Evolutionary conservation across 2,888 invertebrate genomes (phyloP).

Genomic region (Crematogaster levior): DNA sequence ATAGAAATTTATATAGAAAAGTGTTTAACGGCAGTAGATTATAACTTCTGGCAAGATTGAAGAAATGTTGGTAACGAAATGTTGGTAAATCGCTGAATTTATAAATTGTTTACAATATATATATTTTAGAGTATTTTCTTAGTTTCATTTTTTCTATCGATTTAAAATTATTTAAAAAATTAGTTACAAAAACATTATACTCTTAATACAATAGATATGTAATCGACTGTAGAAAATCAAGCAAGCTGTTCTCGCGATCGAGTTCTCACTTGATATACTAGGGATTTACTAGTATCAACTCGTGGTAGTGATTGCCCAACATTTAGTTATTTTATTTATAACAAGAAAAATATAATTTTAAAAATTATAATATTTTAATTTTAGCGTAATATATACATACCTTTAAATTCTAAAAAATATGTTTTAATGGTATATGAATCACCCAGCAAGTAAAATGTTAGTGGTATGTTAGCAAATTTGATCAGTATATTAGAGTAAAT

Average conservation of each 20-base stretch:
- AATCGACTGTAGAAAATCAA: not conserved
- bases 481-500: conserved; percentile 4
- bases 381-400: not conserved
- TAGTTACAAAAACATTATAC: not conserved
- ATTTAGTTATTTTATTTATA: not conserved
- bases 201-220: not conserved
- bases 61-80: not conserved
- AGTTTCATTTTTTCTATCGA: not conserved
- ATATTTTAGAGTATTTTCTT: no score
- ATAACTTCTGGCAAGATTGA: not conserved
- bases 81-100: not conserved
- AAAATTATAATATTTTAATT: not conserved
- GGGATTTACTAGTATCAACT: not conserved
- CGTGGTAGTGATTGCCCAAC: not conserved
- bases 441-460: not conserved
- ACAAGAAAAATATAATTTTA: not conserved
- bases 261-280: not conserved
- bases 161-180: not conserved
- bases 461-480: not conserved
- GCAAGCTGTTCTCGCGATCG: not conserved
- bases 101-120: not conserved
- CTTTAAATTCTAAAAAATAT: not conserved
- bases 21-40: not conserved
- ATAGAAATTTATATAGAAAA: no score
- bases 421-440: not conserved